Evolutionary conservation across 2,888 invertebrate genomes (phyloP).

Genomic region (Nymphalis polychloros): DNA sequence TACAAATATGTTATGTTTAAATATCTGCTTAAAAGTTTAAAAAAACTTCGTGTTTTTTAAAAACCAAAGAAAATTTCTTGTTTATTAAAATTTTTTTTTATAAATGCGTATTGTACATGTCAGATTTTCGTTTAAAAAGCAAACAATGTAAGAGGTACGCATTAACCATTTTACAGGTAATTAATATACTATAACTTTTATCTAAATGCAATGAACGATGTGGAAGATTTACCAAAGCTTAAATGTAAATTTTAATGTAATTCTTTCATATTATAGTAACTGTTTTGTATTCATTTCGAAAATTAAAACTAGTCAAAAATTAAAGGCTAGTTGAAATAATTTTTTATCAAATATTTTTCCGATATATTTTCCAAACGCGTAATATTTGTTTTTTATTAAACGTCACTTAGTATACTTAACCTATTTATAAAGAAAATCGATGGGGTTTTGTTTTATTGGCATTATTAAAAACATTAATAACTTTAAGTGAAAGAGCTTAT

Average conservation of each 20-base stretch:
- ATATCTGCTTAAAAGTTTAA: too few species aligned
- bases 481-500: not conserved
- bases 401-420: slow-evolving; percentile 22
- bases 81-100: too few species aligned
- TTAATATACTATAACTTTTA: not conserved
- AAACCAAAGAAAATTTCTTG: too few species aligned
- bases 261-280: not conserved
- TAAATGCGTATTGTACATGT: too few species aligned
- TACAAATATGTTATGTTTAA: not conserved
- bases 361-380: not conserved
- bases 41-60: too few species aligned
- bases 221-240: not conserved
- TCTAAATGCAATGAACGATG: not conserved
- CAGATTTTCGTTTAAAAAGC: too few species aligned
- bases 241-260: not conserved
- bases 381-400: slow-evolving; percentile 7
- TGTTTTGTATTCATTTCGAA: not conserved
- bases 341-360: not conserved
- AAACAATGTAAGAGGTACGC: too few species aligned
- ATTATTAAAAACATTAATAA: slow-evolving; percentile 10
- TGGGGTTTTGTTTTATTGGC: slow-evolving; percentile 39
- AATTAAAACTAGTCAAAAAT: slow-evolving; percentile 12
- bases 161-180: not conserved
- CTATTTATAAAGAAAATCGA: slow-evolving; percentile 40
- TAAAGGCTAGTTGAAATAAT: not conserved